phyloP scores from a whole-genome alignment of 2,888 invertebrate species.

The Antheraea assamensis region DNA sequence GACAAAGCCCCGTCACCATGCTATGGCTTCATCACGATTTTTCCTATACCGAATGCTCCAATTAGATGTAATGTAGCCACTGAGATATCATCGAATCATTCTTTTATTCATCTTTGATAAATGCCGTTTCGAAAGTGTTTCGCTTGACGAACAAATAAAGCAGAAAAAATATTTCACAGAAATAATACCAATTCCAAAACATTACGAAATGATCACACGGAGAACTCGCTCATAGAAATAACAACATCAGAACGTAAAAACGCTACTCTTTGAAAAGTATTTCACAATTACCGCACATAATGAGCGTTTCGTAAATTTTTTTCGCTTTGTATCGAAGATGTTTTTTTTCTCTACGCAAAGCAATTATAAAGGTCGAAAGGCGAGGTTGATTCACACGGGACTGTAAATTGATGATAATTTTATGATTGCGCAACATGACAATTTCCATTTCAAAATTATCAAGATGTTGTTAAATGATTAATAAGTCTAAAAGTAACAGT shows the following conservation, averaged over 20 bases:
- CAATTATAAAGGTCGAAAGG: background rate
- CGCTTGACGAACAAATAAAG: background rate
- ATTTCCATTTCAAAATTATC: background rate
- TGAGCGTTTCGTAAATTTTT: background rate
- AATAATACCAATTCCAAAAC: background rate
- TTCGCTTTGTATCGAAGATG: background rate
- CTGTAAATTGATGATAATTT: background rate
- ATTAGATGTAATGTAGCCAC: too few relatives aligned
- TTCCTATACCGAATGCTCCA: too few relatives aligned
- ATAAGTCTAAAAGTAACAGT: too few relatives aligned
- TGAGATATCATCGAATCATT: too few relatives aligned
- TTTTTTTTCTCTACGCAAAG: background rate
- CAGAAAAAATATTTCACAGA: background rate
- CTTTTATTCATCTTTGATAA: background rate
- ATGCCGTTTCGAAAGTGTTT: background rate
- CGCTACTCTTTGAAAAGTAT: background rate
- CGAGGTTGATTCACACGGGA: constrained; percentile 12
- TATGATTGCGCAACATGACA: background rate
- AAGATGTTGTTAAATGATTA: too few relatives aligned
- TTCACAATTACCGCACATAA: constrained; percentile 8
- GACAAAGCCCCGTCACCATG: too few relatives aligned
- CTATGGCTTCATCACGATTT: too few relatives aligned
- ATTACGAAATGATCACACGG: background rate
- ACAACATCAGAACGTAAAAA: background rate
- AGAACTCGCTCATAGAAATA: background rate